A percentile compares a stretch with the other conserved stretches of the same genome.
These are phyloP conservation scores for Petroica traversi DNA, from an alignment of 2,113 vertebrate genomes.

Conservation along the genomic window DNA sequence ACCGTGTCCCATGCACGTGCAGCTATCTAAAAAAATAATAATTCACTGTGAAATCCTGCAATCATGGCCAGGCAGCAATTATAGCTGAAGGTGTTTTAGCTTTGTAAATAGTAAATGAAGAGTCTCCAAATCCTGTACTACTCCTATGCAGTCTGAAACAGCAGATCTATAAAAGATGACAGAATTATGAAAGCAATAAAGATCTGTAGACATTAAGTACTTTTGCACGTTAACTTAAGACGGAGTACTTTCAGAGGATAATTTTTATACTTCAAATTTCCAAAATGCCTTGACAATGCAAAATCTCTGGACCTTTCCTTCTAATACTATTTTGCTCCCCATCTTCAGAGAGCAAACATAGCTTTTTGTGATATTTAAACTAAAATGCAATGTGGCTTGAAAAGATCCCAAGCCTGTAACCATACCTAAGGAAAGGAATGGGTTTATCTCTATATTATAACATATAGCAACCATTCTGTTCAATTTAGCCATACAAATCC, in stretches of 20 bases:
- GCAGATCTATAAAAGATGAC: background rate
- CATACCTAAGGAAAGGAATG: background rate
- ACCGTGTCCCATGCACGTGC: background rate
- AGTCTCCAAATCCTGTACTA: background rate
- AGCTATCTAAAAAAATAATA: background rate
- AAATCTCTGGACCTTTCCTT: background rate
- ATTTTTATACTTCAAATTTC: background rate
- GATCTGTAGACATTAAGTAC: background rate
- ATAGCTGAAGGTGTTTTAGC: background rate
- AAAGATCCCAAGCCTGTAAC: background rate
- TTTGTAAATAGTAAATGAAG: background rate
- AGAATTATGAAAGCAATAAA: background rate
- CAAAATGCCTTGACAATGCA: background rate
- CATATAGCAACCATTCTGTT: background rate
- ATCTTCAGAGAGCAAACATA: rapidly evolving
- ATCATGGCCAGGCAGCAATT: background rate
- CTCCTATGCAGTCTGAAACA: background rate
- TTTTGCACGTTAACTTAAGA: background rate
- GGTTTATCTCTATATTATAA: background rate
- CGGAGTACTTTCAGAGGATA: background rate
- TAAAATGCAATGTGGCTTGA: background rate
- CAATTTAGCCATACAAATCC: background rate
- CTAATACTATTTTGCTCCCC: background rate
- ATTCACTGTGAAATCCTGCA: background rate
- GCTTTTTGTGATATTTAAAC: background rate